Evolutionary conservation across 2,113 vertebrate genomes (phyloP).

Genomic region (Pardalotus punctatus): DNA sequence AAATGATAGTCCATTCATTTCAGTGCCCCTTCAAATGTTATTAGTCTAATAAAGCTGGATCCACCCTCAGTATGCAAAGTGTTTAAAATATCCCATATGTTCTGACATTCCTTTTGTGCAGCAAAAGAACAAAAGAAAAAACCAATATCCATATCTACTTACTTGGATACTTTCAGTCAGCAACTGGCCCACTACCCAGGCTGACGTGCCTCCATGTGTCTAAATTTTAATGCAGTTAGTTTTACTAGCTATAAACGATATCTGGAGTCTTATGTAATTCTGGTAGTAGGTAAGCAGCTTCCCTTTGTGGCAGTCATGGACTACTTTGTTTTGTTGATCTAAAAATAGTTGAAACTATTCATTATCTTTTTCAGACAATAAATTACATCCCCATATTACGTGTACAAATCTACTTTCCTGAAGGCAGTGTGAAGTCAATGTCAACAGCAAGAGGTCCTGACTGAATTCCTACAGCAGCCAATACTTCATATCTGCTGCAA

Average conservation of each 20-base stretch:
- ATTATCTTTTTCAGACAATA: background rate
- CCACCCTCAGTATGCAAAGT: background rate
- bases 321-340: background rate
- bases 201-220: background rate
- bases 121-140: background rate
- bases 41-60: background rate
- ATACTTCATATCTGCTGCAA: background rate
- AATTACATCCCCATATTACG: background rate
- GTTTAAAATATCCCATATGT: background rate
- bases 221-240: background rate
- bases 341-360: background rate
- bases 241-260: background rate
- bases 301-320: background rate
- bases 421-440: background rate
- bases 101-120: background rate
- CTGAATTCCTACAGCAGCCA: background rate
- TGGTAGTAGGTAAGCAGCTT: background rate
- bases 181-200: background rate
- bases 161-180: background rate
- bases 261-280: background rate
- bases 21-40: background rate
- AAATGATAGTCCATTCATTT: background rate
- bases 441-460: background rate
- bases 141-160: background rate
- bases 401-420: background rate